A percentile compares a stretch with the other conserved stretches of the same genome.
These are phyloP conservation scores for Andrena trimmerana DNA, from an alignment of 2,888 invertebrate genomes.

Conservation along the genomic window DNA sequence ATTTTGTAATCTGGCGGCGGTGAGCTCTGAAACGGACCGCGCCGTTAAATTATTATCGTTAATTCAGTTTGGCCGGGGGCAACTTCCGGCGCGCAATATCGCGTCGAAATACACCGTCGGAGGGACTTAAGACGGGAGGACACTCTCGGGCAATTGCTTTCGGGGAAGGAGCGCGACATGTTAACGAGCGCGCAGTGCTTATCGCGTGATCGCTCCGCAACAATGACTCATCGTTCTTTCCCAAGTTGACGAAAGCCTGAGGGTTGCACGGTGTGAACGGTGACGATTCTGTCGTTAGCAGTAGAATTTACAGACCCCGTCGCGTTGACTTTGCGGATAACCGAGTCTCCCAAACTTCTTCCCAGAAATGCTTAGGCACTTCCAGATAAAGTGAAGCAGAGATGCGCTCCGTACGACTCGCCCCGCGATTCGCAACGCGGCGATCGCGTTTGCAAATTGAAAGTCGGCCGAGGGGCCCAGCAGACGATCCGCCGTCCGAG, in stretches of 20 bases:
- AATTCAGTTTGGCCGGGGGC: conserved; percentile 46
- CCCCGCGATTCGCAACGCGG: conserved; percentile 52
- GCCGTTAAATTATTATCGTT: conserved; percentile 59
- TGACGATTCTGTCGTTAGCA: too few relatives aligned
- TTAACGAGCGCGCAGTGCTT: conserved; percentile 36
- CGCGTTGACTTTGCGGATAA: too few relatives aligned
- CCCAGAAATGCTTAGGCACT: too few relatives aligned
- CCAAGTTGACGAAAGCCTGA: too few relatives aligned
- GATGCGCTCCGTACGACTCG: conserved; percentile 46
- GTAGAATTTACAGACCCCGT: too few relatives aligned
- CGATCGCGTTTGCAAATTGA: conserved; percentile 70
- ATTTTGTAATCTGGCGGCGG: conserved; percentile 57
- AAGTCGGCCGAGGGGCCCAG: conserved; percentile 46
- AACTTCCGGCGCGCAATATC: conserved; percentile 36
- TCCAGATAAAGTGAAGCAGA: too few relatives aligned
- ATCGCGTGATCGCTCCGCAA: not conserved
- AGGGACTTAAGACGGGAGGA: conserved; percentile 24
- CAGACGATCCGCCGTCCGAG: not conserved
- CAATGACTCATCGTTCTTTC: not conserved
- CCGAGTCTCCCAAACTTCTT: too few relatives aligned
- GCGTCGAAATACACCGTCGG: conserved; percentile 7
- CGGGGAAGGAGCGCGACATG: not conserved
- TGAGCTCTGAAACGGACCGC: conserved; percentile 16
- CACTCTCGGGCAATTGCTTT: conserved; percentile 21
- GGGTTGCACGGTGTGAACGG: too few relatives aligned